Evolutionary conservation across 2,888 invertebrate genomes (phyloP), one percentile per base, ranked within the genome.

Genomic region (Synergus japonicus): DNA sequence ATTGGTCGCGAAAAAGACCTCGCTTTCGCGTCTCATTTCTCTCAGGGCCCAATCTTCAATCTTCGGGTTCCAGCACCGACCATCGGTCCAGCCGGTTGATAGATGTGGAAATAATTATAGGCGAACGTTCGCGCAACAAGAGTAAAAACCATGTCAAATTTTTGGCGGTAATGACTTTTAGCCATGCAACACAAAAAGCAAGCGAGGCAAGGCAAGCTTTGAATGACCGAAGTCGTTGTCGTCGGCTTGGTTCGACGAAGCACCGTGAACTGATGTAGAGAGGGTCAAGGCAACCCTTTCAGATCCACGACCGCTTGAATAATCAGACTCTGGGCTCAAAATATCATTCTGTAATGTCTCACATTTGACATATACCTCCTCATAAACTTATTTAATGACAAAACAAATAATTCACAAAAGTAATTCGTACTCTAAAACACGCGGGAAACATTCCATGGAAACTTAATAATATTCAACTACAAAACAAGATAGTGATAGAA

Each of bases 91-190:
- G 80, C 84, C 83, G 80, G 79, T 84, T 92, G 91, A 92, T 92
- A 91, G 91, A 92, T 92, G 91, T 91, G 90, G 88, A 91, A 92
- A 92, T 92, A 92, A 92, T 92, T 91, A 91, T 91, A 91, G 91
- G 89, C 86, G 90, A 90, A 90, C 88, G 87, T 86, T 88, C 86
- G 85, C 87, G 87, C 90, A 90, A 89, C 87, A 89, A 89, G 88
- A 91, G 88, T 89, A 89, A 91, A 88, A 90, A 90, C 90, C 91
- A 89, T 91, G 90, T 91, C 90, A 90, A 90, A 91, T 91, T 91
- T 90, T 90, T 85, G 85, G 86, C 88, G 83, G 89, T 91, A 91
- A 92, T 90, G 91, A 91, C 91, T 91, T 88, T 88, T 84, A 86
- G 86, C 88, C 89, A 89, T 89, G 91, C 90, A 87, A 90, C 87